A percentile compares a stretch with the other conserved stretches of the same genome.
Evolutionary conservation across 2,888 invertebrate genomes (phyloP).

Genomic region (Amaurobius ferox): DNA sequence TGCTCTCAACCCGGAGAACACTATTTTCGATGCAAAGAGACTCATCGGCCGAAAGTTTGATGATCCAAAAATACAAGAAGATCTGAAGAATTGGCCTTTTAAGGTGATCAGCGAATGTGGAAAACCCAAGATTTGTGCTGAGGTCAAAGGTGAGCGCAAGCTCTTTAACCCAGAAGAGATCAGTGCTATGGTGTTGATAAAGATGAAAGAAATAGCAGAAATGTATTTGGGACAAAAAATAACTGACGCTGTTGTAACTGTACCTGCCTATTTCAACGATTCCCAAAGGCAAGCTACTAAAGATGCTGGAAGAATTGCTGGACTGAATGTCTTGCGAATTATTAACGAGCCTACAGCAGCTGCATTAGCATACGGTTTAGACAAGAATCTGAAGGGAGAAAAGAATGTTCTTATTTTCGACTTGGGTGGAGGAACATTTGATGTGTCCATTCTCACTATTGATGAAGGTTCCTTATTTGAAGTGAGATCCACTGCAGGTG

Average conservation of each 20-base stretch:
- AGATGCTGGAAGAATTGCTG: too few relatives aligned
- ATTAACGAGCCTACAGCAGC: slow-evolving; percentile 77
- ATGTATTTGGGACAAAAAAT: slow-evolving; percentile 82
- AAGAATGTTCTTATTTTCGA: slow-evolving; percentile 80
- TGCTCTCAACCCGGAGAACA: slow-evolving; percentile 85
- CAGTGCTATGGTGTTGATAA: slow-evolving; percentile 85
- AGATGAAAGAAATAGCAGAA: too few relatives aligned
- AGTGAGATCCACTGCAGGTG: too few relatives aligned
- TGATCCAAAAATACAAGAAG: slow-evolving; percentile 86
- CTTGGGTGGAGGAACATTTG: slow-evolving; percentile 78
- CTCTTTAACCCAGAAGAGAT: slow-evolving; percentile 84
- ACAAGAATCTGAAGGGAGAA: slow-evolving; percentile 79
- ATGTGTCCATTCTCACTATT: too few relatives aligned
- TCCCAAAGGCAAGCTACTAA: too few relatives aligned
- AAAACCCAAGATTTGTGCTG: slow-evolving; percentile 76
- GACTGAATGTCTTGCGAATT: too few relatives aligned
- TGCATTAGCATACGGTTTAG: slow-evolving; percentile 77
- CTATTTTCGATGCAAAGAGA: slow-evolving; percentile 88
- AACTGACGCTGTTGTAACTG: slow-evolving; percentile 86
- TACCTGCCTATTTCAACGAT: too few relatives aligned
- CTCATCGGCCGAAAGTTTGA: slow-evolving; percentile 89
- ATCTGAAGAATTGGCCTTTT: slow-evolving; percentile 91
- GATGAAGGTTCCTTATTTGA: too few relatives aligned
- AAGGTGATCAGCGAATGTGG: slow-evolving; percentile 83
- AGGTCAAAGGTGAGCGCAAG: slow-evolving; percentile 78